phyloP scores from a whole-genome alignment of 2,113 vertebrate species.

The Crotalus viridis region DNA sequence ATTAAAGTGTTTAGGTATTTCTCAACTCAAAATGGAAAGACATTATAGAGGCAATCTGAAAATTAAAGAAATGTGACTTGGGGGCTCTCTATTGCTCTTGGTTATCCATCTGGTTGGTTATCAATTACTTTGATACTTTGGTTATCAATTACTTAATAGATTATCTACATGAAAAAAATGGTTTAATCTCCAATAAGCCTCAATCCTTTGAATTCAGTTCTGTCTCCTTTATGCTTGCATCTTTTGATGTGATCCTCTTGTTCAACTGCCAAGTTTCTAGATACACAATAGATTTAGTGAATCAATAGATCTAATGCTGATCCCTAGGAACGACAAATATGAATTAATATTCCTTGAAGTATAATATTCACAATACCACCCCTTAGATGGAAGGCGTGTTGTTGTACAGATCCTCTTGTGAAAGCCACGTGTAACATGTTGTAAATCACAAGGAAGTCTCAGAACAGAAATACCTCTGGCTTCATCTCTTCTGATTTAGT shows the following conservation, averaged over 20 bases:
- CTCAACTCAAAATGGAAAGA: neutral
- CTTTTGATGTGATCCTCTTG: neutral
- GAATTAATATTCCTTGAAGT: neutral
- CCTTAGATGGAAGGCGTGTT: neutral
- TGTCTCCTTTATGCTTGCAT: neutral
- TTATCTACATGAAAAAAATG: neutral
- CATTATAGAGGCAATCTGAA: neutral
- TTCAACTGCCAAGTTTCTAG: neutral
- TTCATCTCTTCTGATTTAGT: neutral
- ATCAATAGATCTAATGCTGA: neutral
- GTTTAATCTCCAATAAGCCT: neutral
- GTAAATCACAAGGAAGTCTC: neutral
- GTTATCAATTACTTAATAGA: conserved; percentile 2
- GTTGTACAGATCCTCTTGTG: neutral
- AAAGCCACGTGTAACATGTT: neutral
- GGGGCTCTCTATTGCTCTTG: neutral
- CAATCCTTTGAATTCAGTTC: neutral
- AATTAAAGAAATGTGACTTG: neutral
- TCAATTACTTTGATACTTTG: conserved; percentile 14
- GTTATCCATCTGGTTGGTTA: neutral
- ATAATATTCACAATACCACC: neutral
- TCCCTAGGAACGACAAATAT: neutral
- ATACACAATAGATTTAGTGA: neutral
- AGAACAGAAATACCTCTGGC: neutral
- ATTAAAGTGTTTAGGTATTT: neutral